Conservation (phyloP, 1,140 invertebrate genomes). For the Eubasilissa regina region DNA sequence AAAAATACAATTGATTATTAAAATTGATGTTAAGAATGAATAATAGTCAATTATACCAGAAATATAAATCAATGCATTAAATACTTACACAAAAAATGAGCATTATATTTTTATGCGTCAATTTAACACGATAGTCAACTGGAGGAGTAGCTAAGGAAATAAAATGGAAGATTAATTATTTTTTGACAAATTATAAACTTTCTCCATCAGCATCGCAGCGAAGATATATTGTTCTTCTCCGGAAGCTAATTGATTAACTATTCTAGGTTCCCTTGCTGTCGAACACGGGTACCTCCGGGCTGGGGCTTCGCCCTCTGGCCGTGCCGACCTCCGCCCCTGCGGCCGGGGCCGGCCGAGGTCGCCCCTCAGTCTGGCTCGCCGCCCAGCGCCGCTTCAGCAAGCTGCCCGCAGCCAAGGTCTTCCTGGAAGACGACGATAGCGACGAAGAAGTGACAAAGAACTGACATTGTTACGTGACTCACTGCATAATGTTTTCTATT, state of each 20-base stretch:
- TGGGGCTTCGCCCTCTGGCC: constrained; percentile 60
- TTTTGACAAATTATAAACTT: no score
- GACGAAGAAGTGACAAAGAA: constrained; percentile 60
- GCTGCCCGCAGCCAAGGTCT: constrained; percentile 65
- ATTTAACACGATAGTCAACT: no score
- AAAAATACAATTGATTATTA: no score
- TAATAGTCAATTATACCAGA: no score
- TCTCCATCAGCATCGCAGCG: no score
- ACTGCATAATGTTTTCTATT: no score
- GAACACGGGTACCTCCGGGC: constrained; percentile 66
- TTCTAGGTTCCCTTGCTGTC: constrained; percentile 66
- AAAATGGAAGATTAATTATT: no score
- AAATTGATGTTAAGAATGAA: no score
- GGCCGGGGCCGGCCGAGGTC: constrained; percentile 4
- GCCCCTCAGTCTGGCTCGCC: constrained; percentile 59
- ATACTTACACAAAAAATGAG: no score
- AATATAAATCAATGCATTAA: no score
- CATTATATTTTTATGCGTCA: no score
- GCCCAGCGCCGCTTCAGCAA: constrained; percentile 65
- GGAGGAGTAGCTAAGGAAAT: no score
- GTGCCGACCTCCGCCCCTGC: constrained; percentile 20
- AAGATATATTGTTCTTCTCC: not conserved
- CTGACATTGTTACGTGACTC: not conserved
- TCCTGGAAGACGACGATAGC: constrained; percentile 61
- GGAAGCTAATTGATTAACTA: not conserved